Base-by-base conservation (phyloP, 2,797 vertebrate species). In the Cirrhinus mrigala region DNA sequence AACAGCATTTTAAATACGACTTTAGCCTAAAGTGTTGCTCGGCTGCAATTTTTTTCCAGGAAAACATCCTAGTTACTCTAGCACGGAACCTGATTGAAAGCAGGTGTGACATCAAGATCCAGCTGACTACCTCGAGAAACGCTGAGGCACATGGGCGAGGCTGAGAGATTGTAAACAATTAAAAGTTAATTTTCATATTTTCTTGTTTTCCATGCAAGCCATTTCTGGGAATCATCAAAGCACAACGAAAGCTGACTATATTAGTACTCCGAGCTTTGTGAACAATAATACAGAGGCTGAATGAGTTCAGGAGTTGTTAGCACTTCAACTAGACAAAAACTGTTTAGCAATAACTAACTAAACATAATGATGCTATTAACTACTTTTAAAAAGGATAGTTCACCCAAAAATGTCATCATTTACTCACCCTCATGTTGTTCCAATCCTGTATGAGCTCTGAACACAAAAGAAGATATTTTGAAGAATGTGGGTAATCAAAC, bases 31-130 rank as follows among this genome's bases (percentile, higher is more conserved):
- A 88, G 68, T 81, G 24, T 79, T 82, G 81, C 85, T 81, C 68
- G 68, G n/a, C 66, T 73, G 12, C 12, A 71, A 71, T 88, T 88
- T 70, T 85, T 83, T 83, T 76, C 73, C 83, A 85, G 89, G 89
- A 89, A 85, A 50, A 44, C 52, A 79, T 88, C 80, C 77, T 75
- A 85, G 52, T 86, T 74, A 60, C 24, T 77, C 81, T 54, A 69
- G 73, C 74, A 33, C 24, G 85, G 81, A 75, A 88, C 82, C 84
- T 85, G 85, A 91, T 89, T 89, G 83, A 82, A 91, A 91, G 79
- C 91, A 91, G 86, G 87, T 90, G 90, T 86, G 74, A 48, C 54
- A 66, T 40, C 40, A 20, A 24, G 48, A 69, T 40, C 48, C 66
- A 70, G 70, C n/a, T 24, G 56, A 11, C 3, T 24, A 22, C 76